Percentiles rank a stretch among this genome's conserved stretches.
These are phyloP conservation scores for Pseudomyrmex sp. DNA, from an alignment of 1,140 invertebrate genomes.

Conservation along the genomic window DNA sequence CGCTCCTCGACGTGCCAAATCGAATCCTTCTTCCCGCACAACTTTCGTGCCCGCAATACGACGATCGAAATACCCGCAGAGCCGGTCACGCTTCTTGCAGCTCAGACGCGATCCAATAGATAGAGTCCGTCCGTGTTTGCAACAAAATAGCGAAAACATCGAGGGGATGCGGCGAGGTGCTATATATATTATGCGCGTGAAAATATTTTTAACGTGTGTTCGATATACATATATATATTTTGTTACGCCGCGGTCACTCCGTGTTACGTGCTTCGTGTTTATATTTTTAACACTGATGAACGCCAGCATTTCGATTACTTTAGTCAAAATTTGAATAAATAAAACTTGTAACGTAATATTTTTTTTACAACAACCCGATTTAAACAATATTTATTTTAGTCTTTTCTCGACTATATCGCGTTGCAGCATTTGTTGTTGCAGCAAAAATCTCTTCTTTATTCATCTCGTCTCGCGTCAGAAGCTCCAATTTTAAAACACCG, in stretches of 20 bases:
- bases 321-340: too few species aligned
- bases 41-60: conserved; percentile 36
- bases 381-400: background rate
- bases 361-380: background rate
- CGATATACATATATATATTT: too few species aligned
- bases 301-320: too few species aligned
- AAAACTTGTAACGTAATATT: background rate
- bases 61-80: conserved; percentile 61
- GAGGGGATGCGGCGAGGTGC: background rate
- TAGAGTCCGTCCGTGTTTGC: conserved; percentile 1
- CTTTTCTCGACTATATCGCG: background rate
- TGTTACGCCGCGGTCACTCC: background rate
- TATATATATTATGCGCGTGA: background rate
- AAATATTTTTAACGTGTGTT: too few species aligned
- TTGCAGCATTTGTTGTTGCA: background rate
- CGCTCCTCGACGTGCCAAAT: conserved; percentile 23
- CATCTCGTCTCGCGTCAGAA: background rate
- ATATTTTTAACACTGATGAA: too few species aligned
- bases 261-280: too few species aligned
- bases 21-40: conserved; percentile 13
- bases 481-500: background rate
- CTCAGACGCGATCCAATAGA: conserved; percentile 17
- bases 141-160: background rate
- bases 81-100: conserved; percentile 8
- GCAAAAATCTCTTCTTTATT: background rate